phyloP scores from a whole-genome alignment of 2,113 vertebrate genomes.

The Oryzias celebensis region DNA sequence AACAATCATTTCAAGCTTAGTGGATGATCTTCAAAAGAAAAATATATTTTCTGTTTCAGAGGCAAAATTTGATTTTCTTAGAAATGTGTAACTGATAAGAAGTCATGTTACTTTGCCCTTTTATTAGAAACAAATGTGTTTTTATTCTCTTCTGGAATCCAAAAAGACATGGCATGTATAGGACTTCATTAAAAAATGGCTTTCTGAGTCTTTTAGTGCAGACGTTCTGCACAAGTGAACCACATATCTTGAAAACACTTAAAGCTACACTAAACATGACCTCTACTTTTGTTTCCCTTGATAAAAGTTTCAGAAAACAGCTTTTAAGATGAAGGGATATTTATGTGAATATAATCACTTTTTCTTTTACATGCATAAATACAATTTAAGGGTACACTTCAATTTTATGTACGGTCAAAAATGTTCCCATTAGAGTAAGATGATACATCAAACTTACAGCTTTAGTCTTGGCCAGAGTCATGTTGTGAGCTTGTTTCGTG shows the following conservation, averaged over 20 bases:
- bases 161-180: too few species aligned
- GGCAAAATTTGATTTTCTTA: background rate
- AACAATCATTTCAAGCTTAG: too few species aligned
- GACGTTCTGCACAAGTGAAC: conserved; percentile 54
- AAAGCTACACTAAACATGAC: too few species aligned
- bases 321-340: too few species aligned
- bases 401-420: background rate
- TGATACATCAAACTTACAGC: conserved; percentile 80
- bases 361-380: background rate
- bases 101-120: background rate
- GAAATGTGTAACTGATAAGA: background rate
- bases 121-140: background rate
- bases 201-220: conserved; percentile 55
- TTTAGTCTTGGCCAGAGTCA: conserved; percentile 87
- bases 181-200: too few species aligned
- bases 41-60: background rate
- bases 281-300: too few species aligned
- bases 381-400: too few species aligned
- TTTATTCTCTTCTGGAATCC: too few species aligned
- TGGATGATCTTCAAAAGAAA: too few species aligned
- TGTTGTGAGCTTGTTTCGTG: conserved; percentile 92
- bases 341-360: too few species aligned
- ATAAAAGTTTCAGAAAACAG: too few species aligned
- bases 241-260: background rate
- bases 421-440: background rate